A percentile compares a stretch with the other conserved stretches of the same genome.
Evolutionary conservation across 2,888 invertebrate species (phyloP).

Genomic region (Perithous albicinctus): DNA sequence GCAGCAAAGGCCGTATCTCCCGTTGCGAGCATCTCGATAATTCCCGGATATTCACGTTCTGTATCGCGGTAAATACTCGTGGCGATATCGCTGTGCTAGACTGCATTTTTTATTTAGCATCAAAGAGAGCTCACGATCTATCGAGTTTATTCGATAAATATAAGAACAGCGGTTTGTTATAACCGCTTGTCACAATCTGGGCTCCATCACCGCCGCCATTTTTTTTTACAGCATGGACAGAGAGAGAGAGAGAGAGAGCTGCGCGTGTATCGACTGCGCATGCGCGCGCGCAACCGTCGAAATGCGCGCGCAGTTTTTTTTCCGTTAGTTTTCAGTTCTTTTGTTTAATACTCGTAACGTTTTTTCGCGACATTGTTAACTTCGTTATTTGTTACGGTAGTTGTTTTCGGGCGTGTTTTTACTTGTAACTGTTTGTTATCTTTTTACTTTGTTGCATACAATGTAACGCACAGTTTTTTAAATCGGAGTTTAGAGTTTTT

Average conservation of each 20-base stretch:
- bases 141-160: not conserved
- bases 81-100: conserved; percentile 87
- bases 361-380: too few relatives aligned
- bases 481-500: too few relatives aligned
- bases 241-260: too few relatives aligned
- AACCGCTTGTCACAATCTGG: conserved; percentile 54
- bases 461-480: too few relatives aligned
- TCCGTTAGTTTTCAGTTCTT: not conserved
- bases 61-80: conserved; percentile 91
- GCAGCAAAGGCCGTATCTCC: conserved; percentile 95
- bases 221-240: conserved; percentile 34
- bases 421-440: too few relatives aligned
- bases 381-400: too few relatives aligned
- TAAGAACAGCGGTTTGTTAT: conserved; percentile 33
- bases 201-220: conserved; percentile 52
- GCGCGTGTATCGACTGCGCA: not conserved
- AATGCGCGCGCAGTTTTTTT: not conserved
- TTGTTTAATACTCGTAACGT: not conserved
- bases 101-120: conserved; percentile 72
- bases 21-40: conserved; percentile 90
- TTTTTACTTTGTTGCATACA: too few relatives aligned
- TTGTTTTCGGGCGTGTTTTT: too few relatives aligned
- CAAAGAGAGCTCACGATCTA: not conserved
- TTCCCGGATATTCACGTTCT: conserved; percentile 92
- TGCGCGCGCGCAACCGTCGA: not conserved